Evolutionary conservation across 2,888 invertebrate species (phyloP).

Genomic region (Drosophila aldrichi): DNA sequence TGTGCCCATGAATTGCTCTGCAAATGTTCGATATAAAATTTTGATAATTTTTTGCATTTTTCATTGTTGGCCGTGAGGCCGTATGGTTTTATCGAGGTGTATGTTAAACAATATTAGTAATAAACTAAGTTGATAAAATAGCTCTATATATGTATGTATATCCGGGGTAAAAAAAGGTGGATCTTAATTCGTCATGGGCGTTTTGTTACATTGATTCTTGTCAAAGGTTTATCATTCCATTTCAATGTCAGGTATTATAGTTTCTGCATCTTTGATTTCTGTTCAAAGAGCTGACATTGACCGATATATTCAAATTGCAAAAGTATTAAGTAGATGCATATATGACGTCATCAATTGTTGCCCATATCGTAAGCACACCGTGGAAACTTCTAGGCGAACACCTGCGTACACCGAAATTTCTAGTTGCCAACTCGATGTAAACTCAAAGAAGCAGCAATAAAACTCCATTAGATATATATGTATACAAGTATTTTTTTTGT

Average conservation of each 20-base stretch:
- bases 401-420: not conserved
- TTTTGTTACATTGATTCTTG: too few species aligned
- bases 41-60: not conserved
- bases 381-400: not conserved
- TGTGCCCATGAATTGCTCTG: not conserved
- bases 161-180: not conserved
- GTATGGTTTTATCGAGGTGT: too few species aligned
- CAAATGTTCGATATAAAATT: not conserved
- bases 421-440: not conserved
- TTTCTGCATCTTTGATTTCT: too few species aligned
- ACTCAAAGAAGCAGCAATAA: constrained; percentile 4
- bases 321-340: not conserved
- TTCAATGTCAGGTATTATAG: too few species aligned
- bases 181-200: too few species aligned
- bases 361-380: not conserved
- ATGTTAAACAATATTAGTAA: not conserved
- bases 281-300: not conserved
- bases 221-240: too few species aligned
- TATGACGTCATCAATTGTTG: not conserved
- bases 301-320: not conserved
- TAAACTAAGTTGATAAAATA: not conserved
- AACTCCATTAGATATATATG: constrained; percentile 23
- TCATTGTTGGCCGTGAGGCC: not conserved
- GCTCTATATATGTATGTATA: not conserved
- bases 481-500: constrained; percentile 53